Percentiles rank a stretch among this genome's conserved stretches.
Evolutionary conservation across 2,797 vertebrate genomes (phyloP).

Genomic region (Smutsia temminckii): DNA sequence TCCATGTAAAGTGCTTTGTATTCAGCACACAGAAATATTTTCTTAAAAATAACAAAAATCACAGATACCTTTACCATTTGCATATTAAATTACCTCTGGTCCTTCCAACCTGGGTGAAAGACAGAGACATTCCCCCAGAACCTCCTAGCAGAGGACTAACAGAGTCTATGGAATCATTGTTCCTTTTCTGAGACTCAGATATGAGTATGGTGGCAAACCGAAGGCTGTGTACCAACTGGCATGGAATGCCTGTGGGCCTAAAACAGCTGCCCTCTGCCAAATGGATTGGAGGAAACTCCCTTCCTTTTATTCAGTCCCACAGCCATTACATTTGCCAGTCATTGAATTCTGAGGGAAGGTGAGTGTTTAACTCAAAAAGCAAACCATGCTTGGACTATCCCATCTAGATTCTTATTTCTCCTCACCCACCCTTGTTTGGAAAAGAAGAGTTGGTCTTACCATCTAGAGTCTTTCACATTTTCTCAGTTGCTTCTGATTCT

Average conservation of each 20-base stretch:
- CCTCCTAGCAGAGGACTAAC: not conserved
- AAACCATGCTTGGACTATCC: not conserved
- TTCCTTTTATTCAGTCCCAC: not conserved
- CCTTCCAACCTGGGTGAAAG: not conserved
- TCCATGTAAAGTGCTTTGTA: not conserved
- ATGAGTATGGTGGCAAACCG: not conserved
- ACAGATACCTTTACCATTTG: not conserved
- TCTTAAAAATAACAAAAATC: not conserved
- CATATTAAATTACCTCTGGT: not conserved
- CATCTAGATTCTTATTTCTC: not conserved
- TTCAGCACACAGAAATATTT: not conserved
- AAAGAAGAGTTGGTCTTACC: not conserved
- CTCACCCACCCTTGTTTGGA: not conserved
- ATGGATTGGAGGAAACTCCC: not conserved
- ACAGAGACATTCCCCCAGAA: not conserved
- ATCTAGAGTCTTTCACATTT: not conserved
- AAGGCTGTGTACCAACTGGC: not conserved
- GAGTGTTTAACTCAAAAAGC: not conserved
- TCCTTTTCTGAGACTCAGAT: constrained; percentile 16
- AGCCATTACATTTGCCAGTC: not conserved
- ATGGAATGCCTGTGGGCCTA: not conserved
- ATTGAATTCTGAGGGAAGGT: not conserved
- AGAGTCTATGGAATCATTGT: not conserved
- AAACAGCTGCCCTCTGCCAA: constrained; percentile 17
- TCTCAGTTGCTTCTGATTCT: not conserved